Base-by-base conservation (phyloP, 1,140 invertebrate genomes). In the Tyrophagus putrescentiae region DNA sequence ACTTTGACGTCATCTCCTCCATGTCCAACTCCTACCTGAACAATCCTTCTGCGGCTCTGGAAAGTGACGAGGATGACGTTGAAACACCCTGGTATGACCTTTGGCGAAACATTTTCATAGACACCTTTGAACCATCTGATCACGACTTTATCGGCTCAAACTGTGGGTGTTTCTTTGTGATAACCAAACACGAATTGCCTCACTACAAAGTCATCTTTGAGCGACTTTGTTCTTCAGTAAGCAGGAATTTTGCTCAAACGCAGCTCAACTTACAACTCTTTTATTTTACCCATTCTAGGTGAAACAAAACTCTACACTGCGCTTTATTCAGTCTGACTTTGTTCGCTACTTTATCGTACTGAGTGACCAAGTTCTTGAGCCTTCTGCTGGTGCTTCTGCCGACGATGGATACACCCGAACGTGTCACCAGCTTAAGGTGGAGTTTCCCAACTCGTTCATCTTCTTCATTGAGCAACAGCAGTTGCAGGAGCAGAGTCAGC, bases 11-110 rank as follows among this genome's bases (percentile, higher is more conserved):
- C 34, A 61, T 63, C n/a, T 21, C 23, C 6, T 18, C 25, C 5
- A 63, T 56, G 31, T 48, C 39, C 11, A 42, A 52, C 29, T 11
- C 32, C n/a, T 54, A 54, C 39, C 39, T 54, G 27, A 54, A 27
- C 13, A 13, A 54, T 27, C 52, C 13, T 11, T 34, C n/a, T 31
- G 11, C 9, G 32, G 52, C 32, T 54, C n/a, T 34, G 32, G 25
- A 54, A 34, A 23, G 13, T 54, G 52, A 33, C n/a, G 13, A 52
- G 27, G 23, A 9, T n/a, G 27, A n/a, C 39, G 7, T 18, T 29
- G 61, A 57, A 23, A 64, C 63, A 50, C 63, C 63, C 11, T 64
- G 63, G 63, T 64, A 42, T 60, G 56, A 64, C 48, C 9, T n/a
- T n/a, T 64, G 63, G 63, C 60, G 59, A 25, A 28, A 62, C 25